These are phyloP conservation scores for Philereme transversata DNA, from an alignment of 2,888 invertebrate species.

Conservation along the genomic window DNA sequence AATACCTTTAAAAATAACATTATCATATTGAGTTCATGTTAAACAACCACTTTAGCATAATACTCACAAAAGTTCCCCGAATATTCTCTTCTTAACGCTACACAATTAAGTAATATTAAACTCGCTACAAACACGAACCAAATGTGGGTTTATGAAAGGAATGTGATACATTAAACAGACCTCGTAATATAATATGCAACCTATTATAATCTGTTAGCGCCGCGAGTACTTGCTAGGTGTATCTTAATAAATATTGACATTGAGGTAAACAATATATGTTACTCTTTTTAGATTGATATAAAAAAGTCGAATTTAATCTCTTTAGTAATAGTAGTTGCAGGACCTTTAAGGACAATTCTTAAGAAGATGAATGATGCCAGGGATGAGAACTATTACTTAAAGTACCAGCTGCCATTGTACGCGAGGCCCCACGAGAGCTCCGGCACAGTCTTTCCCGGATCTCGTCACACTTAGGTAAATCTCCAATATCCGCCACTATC, in stretches of 20 bases:
- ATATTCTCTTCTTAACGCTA: slow-evolving; percentile 29
- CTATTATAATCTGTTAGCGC: slow-evolving; percentile 37
- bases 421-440: slow-evolving; percentile 58
- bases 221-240: slow-evolving; percentile 16
- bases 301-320: slow-evolving; percentile 12
- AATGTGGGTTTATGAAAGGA: slow-evolving; percentile 38
- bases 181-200: slow-evolving; percentile 36
- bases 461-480: slow-evolving; percentile 76
- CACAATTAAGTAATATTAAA: slow-evolving; percentile 41
- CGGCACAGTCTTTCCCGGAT: slow-evolving; percentile 67
- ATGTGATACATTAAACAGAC: slow-evolving; percentile 40
- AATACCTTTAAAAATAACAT: slow-evolving; percentile 11
- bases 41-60: slow-evolving; percentile 17
- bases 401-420: slow-evolving; percentile 61
- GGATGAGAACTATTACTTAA: slow-evolving; percentile 63
- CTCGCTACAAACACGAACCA: slow-evolving; percentile 36
- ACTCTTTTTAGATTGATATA: slow-evolving; percentile 6
- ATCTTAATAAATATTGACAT: slow-evolving; percentile 15
- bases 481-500: slow-evolving; percentile 74
- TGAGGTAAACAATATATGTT: slow-evolving; percentile 7
- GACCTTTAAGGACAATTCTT: slow-evolving; percentile 37
- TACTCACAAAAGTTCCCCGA: slow-evolving; percentile 27
- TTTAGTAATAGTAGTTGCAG: slow-evolving; percentile 23
- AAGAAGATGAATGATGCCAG: slow-evolving; percentile 44
- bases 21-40: slow-evolving; percentile 16